A percentile compares a stretch with the other conserved stretches of the same genome.
Conservation (phyloP, 23 tunicate species). For the Trididemnum clinides region DNA sequence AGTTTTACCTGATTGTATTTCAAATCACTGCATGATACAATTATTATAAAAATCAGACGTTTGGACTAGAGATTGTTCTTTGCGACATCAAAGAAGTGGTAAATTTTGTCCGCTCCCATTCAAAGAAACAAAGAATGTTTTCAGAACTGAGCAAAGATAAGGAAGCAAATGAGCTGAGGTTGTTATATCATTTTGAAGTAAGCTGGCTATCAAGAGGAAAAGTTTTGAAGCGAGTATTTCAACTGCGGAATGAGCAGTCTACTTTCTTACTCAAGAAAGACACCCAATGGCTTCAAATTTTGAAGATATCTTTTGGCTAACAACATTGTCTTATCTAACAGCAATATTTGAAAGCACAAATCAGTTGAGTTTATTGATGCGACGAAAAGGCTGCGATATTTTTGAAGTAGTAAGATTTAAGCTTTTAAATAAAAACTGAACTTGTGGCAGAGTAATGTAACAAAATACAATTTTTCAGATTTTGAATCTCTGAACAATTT, state of each 20-base stretch:
- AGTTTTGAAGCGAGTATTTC: neutral
- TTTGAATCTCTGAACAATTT: slow-evolving; percentile 3
- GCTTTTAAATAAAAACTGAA: slow-evolving; percentile 30
- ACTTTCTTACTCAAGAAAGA: slow-evolving; percentile 5
- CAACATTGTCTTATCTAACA: slow-evolving; percentile 32
- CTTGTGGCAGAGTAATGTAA: slow-evolving; percentile 34
- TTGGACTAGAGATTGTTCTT: neutral
- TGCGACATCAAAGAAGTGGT: neutral
- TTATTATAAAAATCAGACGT: neutral
- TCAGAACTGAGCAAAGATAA: slow-evolving; percentile 42
- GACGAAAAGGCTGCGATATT: slow-evolving; percentile 11
- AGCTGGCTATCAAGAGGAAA: neutral
- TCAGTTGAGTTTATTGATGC: slow-evolving; percentile 34
- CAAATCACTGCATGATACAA: slow-evolving; percentile 21
- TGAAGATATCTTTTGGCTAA: slow-evolving; percentile 45
- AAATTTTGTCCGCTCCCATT: slow-evolving; percentile 36
- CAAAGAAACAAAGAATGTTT: slow-evolving; percentile 44
- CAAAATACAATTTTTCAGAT: slow-evolving; percentile 23
- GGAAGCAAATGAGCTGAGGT: slow-evolving; percentile 44
- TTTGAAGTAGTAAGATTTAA: slow-evolving; percentile 31
- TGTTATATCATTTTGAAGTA: slow-evolving; percentile 28
- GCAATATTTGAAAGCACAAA: slow-evolving; percentile 43
- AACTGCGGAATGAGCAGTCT: neutral
- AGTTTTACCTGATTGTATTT: slow-evolving; percentile 8
- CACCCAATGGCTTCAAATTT: slow-evolving; percentile 42